Evolutionary conservation across 2,797 vertebrate genomes (phyloP), one percentile per base, ranked within the genome.

Genomic region (Orestias chungarensis): DNA sequence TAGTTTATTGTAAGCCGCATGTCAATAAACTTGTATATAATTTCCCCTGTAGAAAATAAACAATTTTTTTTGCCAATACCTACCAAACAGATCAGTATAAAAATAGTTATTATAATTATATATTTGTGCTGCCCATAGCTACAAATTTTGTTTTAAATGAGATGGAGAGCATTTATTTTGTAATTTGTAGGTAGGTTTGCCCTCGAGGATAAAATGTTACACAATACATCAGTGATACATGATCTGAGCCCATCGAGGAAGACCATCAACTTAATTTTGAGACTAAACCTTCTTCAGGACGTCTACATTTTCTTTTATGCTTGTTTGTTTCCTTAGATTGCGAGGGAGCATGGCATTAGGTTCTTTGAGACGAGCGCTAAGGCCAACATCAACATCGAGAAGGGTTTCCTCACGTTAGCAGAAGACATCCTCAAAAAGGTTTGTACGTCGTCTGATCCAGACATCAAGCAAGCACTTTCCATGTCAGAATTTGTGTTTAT

Each of bases 391-490:
- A 99, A 95, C 96, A 99, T 99, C 80, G 97, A 99, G 95, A 99
- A 99, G 94, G 98, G 96, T 90, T 99, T 99, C 95, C 97, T 99
- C 95, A 99, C 97, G 86, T 97, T 99, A 98, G 97, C 97, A 94
- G 97, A 99, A 98, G 97, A 99, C 94, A 99, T 99, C 92, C 97
- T 99, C 92, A 97, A 93, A 97, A 99, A 99, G 97, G 98, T 99
- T 87, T n/a, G 93, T 33, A 27, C n/a, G 1, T 50, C 9, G 27
- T 52, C 49, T 12, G 49, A 52, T 52, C 49, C n/a, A 52, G 49
- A 52, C 44, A 18, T 25, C 1, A 1, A 25, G 23, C n/a, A 9
- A 9, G 23, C n/a, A 7, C 59, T 64, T 40, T 62, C 17, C 62
- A 18, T 43, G 15, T 33, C 12, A 6, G 29, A 29, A 15, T 55